Base-by-base conservation (phyloP, 2,797 vertebrate species). In the Eulemur mongoz region DNA sequence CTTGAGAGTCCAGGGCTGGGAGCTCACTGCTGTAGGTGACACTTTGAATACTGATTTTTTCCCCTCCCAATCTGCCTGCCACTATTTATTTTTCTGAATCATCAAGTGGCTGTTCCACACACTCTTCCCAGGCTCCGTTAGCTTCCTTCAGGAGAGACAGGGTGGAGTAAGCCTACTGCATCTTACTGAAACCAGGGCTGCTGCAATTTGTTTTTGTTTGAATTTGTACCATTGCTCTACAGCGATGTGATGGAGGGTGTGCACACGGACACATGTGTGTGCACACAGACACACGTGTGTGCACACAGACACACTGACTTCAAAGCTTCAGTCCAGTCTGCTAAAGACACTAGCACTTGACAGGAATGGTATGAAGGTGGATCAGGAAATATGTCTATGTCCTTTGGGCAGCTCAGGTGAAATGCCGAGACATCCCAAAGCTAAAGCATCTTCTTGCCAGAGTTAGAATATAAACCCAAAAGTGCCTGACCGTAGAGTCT, bases 171-270 rank as follows among this genome's bases (percentile, higher is more conserved):
- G 12, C 15, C 43, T 2, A 4, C 17, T 20, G 8, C 48, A 11
- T 1, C 17, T 35, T 22, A 0, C 22, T 43, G 18, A 73, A 80
- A 4, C 78, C 50, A 54, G 27, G 2, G 5, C 4, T 25, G 7
- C 14, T 3, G 2, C 3, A 0, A 0, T 7, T 27, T 18, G 14
- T 11, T 83, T 50, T 8, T 40, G 11, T 22, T 35, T 30, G 7
- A 10, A 38, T 32, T 65, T 54, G 22, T 32, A 9, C 4, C 63
- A 1, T 57, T 57, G 3, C 20, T 40, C 13, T 70, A 1, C 35
- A n/a, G 52, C 32, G 20, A 52, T 17, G 2, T 15, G 14, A 17
- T 0, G 7, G 1, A 30, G 7, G 1, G 12, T 4, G 12, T 10
- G n/a, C 3, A 7, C 1, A 50, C 22, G 15, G 15, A 23, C 20